A percentile compares a stretch with the other conserved stretches of the same genome.
Conservation (phyloP, 2,797 vertebrate genomes). For the Leptoclinus maculatus region DNA sequence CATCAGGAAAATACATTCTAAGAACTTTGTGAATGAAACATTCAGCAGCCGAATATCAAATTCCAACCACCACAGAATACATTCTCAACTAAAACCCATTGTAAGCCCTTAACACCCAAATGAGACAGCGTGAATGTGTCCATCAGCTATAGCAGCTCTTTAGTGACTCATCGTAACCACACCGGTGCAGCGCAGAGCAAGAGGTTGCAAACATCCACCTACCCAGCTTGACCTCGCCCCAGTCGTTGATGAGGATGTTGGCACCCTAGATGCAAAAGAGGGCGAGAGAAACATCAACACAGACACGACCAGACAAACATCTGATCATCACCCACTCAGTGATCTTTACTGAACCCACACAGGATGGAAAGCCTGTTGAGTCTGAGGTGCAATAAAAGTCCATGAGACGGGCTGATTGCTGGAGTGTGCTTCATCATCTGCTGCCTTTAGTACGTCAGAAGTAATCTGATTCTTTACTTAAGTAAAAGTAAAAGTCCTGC, state of each 20-base stretch:
- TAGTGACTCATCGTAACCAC: conserved; percentile 47
- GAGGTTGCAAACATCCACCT: conserved; percentile 49
- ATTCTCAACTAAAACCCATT: neutral
- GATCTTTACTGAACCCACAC: conserved; percentile 28
- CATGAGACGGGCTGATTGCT: neutral
- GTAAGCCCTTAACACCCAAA: neutral
- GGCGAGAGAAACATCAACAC: conserved; percentile 15
- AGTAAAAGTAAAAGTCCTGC: neutral
- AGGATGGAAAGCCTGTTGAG: neutral
- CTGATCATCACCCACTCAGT: conserved; percentile 6
- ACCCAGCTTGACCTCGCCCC: conserved; percentile 92
- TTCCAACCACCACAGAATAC: neutral
- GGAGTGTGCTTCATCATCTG: neutral
- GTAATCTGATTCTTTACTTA: neutral
- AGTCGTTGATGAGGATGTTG: conserved; percentile 92
- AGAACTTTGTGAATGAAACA: neutral
- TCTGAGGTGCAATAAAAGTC: neutral
- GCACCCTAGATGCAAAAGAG: conserved; percentile 85
- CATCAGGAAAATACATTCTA: neutral
- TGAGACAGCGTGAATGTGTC: neutral
- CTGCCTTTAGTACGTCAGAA: no score
- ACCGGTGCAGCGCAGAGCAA: conserved; percentile 1
- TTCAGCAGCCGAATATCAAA: neutral
- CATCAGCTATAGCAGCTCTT: neutral
- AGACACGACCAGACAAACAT: conserved; percentile 5